Evolutionary conservation across 2,888 invertebrate genomes (phyloP).

Genomic region (Pachymerium ferrugineum): DNA sequence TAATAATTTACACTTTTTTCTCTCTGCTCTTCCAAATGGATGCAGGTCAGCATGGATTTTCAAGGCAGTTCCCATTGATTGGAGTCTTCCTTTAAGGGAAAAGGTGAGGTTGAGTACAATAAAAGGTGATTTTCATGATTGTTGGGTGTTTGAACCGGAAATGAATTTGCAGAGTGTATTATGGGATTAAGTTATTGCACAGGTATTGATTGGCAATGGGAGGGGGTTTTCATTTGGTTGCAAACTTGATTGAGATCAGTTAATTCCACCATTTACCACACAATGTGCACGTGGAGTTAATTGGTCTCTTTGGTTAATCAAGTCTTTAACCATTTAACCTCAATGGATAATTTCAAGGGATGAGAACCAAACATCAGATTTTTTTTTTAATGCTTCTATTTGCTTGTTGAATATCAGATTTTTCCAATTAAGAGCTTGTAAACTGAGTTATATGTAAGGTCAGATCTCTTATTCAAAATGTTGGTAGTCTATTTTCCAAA

Average conservation of each 20-base stretch:
- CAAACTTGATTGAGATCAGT: constrained; percentile 6
- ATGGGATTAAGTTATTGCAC: background rate
- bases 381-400: background rate
- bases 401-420: too few relatives aligned
- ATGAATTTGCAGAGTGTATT: background rate
- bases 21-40: background rate
- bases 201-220: background rate
- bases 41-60: background rate
- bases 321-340: constrained; percentile 19
- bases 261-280: constrained; percentile 5
- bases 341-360: background rate
- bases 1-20: background rate
- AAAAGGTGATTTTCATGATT: background rate
- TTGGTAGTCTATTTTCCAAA: too few relatives aligned
- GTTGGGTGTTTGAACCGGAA: background rate
- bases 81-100: background rate
- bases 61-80: background rate
- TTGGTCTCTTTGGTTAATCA: constrained; percentile 10
- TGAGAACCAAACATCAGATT: background rate
- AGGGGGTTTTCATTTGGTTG: background rate
- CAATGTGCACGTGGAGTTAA: constrained; percentile 14
- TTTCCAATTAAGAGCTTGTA: too few relatives aligned
- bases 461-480: too few relatives aligned
- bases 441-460: too few relatives aligned
- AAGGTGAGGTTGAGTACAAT: background rate